Conservation (phyloP, 2,113 vertebrate genomes). For the Dinomys branickii region DNA sequence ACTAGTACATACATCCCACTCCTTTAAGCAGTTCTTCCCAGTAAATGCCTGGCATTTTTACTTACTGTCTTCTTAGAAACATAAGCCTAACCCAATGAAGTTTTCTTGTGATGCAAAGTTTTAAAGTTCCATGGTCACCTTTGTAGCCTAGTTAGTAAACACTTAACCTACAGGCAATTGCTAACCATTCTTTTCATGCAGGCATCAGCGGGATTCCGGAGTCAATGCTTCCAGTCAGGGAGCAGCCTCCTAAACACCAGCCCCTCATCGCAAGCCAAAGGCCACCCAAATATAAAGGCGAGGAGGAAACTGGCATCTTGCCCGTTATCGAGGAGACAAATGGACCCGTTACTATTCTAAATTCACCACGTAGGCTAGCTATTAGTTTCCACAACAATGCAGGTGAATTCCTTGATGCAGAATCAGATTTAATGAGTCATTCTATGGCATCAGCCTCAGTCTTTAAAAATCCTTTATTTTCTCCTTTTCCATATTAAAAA, state of each 20-base stretch:
- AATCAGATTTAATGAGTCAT: conserved; percentile 57
- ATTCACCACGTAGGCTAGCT: conserved; percentile 26
- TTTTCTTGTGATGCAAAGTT: conserved; percentile 67
- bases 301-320: not conserved
- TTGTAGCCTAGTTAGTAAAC: conserved; percentile 64
- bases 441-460: conserved; percentile 58
- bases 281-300: conserved; percentile 56
- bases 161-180: conserved; percentile 36
- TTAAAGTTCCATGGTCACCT: conserved; percentile 68
- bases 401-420: conserved; percentile 64
- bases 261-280: conserved; percentile 51
- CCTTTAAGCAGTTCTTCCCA: conserved; percentile 66
- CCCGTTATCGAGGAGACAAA: conserved; percentile 55
- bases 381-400: not conserved
- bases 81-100: conserved; percentile 41
- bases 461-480: conserved; percentile 74
- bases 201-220: conserved; percentile 4
- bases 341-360: conserved; percentile 18
- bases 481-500: conserved; percentile 73
- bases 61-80: conserved; percentile 29
- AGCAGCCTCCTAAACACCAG: conserved; percentile 36
- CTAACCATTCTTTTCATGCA: conserved; percentile 50
- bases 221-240: not conserved
- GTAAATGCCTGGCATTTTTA: conserved; percentile 40
- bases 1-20: conserved; percentile 60